Base-by-base conservation (phyloP, 2,888 invertebrate species). In the Mechanitis messenoides region DNA sequence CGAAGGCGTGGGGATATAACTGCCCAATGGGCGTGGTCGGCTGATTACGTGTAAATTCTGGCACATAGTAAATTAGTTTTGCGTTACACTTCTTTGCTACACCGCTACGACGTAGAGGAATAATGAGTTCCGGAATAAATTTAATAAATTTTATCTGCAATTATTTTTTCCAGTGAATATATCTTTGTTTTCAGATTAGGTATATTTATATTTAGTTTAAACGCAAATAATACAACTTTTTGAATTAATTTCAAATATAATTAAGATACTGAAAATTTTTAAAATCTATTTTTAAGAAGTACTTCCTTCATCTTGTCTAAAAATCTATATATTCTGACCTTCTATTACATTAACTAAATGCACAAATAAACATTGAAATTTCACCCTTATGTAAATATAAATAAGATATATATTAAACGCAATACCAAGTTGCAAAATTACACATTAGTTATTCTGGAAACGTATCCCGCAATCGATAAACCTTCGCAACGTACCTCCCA, bases 11-110 rank as follows among this genome's bases (percentile, higher is more conserved):
- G 79, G 79, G 78, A 78, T 28, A 50, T 78, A 72, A 74, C 74
- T 75, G 74, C 76, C 75, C 74, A 76, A 76, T 84, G 80, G 89
- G 90, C 89, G 90, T 88, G 88, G 80, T 79, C 71, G 11, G 67
- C 70, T 73, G 72, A 72, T 73, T 74, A 79, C 74, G 81, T 78
- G 81, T 78, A 76, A 81, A 81, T 80, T 79, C 80, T 75, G 74
- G 72, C 76, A 74, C 81, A 79, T 80, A 78, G 81, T 81, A 83
- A 83, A 81, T 83, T 81, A 79, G 77, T 78, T 79, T 78, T 50
- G 31, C 31, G 31, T 79, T 77, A 78, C 78, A 77, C 77, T 63
- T 55, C 61, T 57, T 45, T 47, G 61, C 61, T 61, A 59, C 58
- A 56, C 72, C 69, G 79, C 84, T 83, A 84, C 86, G 83, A 55